Conservation (phyloP, 2,113 vertebrate species). For the Xiphophorus maculatus region DNA sequence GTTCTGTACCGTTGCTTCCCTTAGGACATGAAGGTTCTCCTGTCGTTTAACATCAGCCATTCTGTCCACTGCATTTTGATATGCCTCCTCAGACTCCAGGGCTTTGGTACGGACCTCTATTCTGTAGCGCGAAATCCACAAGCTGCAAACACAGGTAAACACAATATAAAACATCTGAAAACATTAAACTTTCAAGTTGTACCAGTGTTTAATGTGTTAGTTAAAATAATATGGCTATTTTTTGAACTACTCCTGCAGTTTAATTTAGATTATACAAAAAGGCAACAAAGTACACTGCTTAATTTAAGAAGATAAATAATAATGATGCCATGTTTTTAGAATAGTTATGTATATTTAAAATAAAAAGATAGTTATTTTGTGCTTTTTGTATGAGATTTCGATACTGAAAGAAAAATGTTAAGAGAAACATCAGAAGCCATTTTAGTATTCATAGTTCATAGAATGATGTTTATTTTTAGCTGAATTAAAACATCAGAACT, state of each 20-base stretch:
- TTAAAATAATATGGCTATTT: background rate
- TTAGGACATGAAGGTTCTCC: slow-evolving; percentile 83
- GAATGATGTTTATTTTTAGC: no score
- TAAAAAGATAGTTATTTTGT: no score
- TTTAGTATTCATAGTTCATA: no score
- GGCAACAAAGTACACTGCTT: background rate
- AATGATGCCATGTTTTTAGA: no score
- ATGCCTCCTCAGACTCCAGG: slow-evolving; percentile 73
- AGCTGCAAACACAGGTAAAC: slow-evolving; percentile 66
- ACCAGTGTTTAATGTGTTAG: background rate
- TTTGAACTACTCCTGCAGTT: background rate
- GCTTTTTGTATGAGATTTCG: no score
- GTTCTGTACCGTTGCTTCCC: slow-evolving; percentile 73
- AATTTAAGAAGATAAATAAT: no score
- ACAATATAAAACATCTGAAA: background rate
- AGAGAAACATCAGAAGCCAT: no score
- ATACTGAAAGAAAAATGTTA: no score
- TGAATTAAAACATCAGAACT: no score
- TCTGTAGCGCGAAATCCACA: slow-evolving; percentile 87
- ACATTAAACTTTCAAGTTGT: background rate
- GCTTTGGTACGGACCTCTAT: slow-evolving; percentile 71
- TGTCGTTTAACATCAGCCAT: slow-evolving; percentile 84
- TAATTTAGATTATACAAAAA: background rate
- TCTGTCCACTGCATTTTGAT: slow-evolving; percentile 84
- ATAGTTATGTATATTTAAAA: no score